A percentile compares a stretch with the other conserved stretches of the same genome.
Conservation (phyloP, 2,797 vertebrate genomes). For the Tiaroga cobitis region DNA sequence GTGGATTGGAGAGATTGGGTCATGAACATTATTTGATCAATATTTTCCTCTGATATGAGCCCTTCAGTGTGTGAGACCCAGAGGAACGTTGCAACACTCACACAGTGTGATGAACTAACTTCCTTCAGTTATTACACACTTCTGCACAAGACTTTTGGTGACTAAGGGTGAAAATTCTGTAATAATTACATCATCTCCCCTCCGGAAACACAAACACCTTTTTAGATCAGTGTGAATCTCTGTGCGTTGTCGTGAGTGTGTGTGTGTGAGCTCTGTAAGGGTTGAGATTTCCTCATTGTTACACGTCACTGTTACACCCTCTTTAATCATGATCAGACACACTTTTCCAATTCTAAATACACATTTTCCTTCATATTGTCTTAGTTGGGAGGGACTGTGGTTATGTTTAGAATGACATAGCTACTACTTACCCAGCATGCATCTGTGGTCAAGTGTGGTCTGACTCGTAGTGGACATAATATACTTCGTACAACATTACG, state of each 20-base stretch:
- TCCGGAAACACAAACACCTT: neutral
- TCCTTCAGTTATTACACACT: neutral
- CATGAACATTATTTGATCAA: neutral
- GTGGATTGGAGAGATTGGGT: neutral
- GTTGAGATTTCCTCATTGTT: neutral
- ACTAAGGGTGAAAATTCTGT: constrained; percentile 19
- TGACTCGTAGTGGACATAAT: neutral
- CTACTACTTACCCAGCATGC: neutral
- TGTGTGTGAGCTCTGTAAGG: neutral
- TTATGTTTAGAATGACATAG: neutral
- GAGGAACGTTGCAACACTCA: neutral
- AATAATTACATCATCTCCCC: constrained; percentile 19
- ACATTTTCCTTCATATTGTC: neutral
- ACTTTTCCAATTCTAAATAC: neutral
- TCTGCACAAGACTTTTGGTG: constrained; percentile 16
- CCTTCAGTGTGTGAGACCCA: neutral
- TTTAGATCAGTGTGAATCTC: constrained; percentile 38
- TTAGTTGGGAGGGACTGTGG: neutral
- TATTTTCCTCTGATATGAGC: neutral
- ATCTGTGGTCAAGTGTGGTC: neutral
- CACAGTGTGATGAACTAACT: constrained; percentile 1
- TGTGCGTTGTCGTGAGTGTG: constrained; percentile 39
- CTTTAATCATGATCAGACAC: neutral
- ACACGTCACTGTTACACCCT: neutral
- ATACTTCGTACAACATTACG: neutral